Percentiles rank a stretch among this genome's conserved stretches.
Evolutionary conservation across 2,888 invertebrate species (phyloP).

Genomic region (Tromatobia lineatoria): DNA sequence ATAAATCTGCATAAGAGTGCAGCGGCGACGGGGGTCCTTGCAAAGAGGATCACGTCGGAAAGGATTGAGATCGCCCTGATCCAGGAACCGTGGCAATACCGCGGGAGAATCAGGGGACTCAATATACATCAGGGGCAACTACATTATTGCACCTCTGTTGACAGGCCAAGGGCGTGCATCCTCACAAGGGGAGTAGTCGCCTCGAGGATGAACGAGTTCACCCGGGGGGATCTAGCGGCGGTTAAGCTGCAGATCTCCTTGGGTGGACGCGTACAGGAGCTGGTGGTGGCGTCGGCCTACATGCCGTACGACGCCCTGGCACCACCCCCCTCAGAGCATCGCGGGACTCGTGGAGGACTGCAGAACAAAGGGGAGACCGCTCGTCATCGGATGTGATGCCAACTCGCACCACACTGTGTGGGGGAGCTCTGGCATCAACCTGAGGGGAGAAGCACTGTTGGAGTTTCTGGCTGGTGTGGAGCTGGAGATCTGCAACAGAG

Average conservation of each 20-base stretch:
- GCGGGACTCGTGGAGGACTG: constrained; percentile 35
- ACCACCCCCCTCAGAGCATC: not conserved
- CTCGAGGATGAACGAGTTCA: not conserved
- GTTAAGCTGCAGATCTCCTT: too few relatives aligned
- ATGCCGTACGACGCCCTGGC: not conserved
- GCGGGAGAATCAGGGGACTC: too few relatives aligned
- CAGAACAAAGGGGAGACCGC: not conserved
- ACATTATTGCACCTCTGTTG: constrained; percentile 8
- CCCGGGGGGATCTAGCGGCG: constrained; percentile 5
- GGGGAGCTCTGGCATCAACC: constrained; percentile 42
- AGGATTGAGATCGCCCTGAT: too few relatives aligned
- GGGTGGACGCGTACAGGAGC: not conserved
- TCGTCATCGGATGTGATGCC: constrained; percentile 47
- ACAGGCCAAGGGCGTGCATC: constrained; percentile 47
- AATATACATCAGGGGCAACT: too few relatives aligned
- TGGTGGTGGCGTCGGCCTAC: not conserved
- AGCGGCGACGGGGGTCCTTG: too few relatives aligned
- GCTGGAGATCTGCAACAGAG: constrained; percentile 37
- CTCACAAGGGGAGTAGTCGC: constrained; percentile 19
- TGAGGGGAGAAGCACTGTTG: constrained; percentile 41
- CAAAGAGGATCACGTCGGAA: too few relatives aligned
- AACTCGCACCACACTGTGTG: constrained; percentile 49
- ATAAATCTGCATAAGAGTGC: too few relatives aligned
- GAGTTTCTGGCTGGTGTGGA: constrained; percentile 18
- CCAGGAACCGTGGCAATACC: too few relatives aligned